Base-by-base conservation (phyloP, 2,888 invertebrate genomes). In the Busseola fusca region DNA sequence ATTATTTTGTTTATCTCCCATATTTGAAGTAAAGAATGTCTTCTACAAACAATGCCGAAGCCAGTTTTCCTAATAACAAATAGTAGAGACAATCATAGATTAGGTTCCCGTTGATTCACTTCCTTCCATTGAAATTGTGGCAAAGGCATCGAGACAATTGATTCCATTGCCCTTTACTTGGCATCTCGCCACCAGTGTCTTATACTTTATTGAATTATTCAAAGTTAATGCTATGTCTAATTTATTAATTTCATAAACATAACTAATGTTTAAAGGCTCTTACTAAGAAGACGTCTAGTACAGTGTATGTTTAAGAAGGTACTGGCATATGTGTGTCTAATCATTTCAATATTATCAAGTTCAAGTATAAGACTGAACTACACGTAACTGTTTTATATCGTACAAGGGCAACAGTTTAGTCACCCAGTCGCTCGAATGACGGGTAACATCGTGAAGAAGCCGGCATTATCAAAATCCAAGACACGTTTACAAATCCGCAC, bases 91-190 rank as follows among this genome's bases (percentile, higher is more conserved):
- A 48, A 40, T 27, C 10, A n/a, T 69, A 16, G 21, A 34, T n/a
- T 21, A 50, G 9, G 27, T 59, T 56, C 60, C 56, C 40, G 30
- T 64, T 7, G 6, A 54, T 76, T 76, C 52, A 65, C 25, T 34
- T 79, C 48, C 21, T 67, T 56, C 42, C 50, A 52, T 64, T n/a
- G 50, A 56, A 66, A 7, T 54, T 34, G 59, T 48, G 54, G 27
- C 45, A 27, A 27, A 56, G 45, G 65, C 57, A 54, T 18, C 4
- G 30, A 45, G 59, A 64, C 52, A 80, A 64, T 69, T 14, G 45
- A 68, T 64, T 56, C 42, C n/a, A 14, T 59, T 74, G 48, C 25
- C 58, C 42, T 59, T 48, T 45, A 40, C 63, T 56, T 79, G 76
- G 80, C 67, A 64, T 16, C n/a, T 18, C 5, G 50, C 80, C 80